A percentile compares a stretch with the other conserved stretches of the same genome.
Conservation (phyloP, 2,113 vertebrate genomes). For the rabbit (Oryctolagus cuniculus) region mOryCun1.1 NC_091444.1:14075001-14075500, state of each 20-base stretch:
- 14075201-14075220: too few relatives aligned
- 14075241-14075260: background rate
- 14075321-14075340: constrained; percentile 1
- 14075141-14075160: too few relatives aligned
- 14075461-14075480: background rate
- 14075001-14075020: too few relatives aligned
- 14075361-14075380: background rate
- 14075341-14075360: background rate
- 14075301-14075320: background rate
- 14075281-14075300: background rate
- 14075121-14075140: too few relatives aligned
- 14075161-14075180: too few relatives aligned
- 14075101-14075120: too few relatives aligned
- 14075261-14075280: background rate
- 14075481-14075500: constrained; percentile 11
- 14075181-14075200: too few relatives aligned
- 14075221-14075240: too few relatives aligned
- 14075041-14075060: too few relatives aligned
- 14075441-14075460: background rate
- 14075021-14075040: too few relatives aligned
- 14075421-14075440: constrained; percentile 34
- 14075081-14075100: too few relatives aligned
- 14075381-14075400: background rate
- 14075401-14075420: background rate
- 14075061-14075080: too few relatives aligned